Conservation (phyloP, 35 echinoderm and acorn worm genomes). For the Amphiura filiformis region DNA sequence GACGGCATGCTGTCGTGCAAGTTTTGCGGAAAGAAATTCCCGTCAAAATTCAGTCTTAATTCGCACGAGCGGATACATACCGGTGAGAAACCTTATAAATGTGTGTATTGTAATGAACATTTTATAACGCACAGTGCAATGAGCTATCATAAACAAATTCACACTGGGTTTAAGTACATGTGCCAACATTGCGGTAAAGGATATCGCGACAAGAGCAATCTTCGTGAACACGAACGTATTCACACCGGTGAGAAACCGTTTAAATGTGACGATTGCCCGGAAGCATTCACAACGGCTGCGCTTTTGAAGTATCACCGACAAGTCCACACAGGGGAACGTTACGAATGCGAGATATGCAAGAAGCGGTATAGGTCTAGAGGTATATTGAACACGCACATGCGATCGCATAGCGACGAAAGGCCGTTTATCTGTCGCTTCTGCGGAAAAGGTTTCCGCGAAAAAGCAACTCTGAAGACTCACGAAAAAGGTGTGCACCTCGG, state of each 20-base stretch:
- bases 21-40: background rate
- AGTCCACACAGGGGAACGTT: slow-evolving; percentile 25
- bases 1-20: background rate
- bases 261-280: slow-evolving; percentile 26
- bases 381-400: slow-evolving; percentile 12
- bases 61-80: background rate
- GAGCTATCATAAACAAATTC: background rate
- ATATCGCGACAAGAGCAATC: slow-evolving; percentile 46
- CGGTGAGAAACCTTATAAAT: background rate
- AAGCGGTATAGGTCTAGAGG: slow-evolving; percentile 17
- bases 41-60: background rate
- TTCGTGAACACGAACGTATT: slow-evolving; percentile 37
- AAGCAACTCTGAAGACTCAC: slow-evolving; percentile 31
- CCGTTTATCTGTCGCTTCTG: slow-evolving; percentile 60
- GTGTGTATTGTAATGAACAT: background rate
- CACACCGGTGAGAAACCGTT: slow-evolving; percentile 49
- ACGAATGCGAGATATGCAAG: background rate
- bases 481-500: slow-evolving; percentile 21
- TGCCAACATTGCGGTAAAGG: slow-evolving; percentile 47
- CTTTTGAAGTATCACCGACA: slow-evolving; percentile 27
- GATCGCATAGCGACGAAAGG: slow-evolving; percentile 38
- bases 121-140: background rate
- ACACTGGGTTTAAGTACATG: background rate
- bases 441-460: slow-evolving; percentile 29
- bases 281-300: slow-evolving; percentile 29